Conservation (phyloP, 2,113 vertebrate genomes). For the Eptesicus fuscus region DNA sequence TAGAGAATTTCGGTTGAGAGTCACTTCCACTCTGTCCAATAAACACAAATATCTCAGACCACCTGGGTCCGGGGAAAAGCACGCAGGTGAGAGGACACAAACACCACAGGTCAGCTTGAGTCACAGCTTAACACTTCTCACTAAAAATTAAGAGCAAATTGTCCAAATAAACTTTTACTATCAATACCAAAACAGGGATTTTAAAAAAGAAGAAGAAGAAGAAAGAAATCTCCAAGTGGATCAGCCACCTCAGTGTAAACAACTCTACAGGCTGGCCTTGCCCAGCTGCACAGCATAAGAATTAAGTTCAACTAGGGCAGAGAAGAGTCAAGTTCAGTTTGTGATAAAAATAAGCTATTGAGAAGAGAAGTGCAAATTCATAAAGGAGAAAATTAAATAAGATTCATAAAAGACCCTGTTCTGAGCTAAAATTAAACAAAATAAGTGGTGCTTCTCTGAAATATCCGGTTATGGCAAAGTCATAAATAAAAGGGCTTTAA, state of each 20-base stretch:
- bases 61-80: background rate
- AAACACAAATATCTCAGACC: background rate
- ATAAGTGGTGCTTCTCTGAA: background rate
- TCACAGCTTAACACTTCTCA: background rate
- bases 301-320: background rate
- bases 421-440: background rate
- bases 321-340: background rate
- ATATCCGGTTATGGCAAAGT: background rate
- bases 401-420: background rate
- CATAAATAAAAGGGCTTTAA: constrained; percentile 13
- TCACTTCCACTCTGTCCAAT: constrained; percentile 39
- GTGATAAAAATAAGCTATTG: background rate
- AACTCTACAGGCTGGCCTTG: background rate
- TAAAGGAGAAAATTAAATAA: constrained; percentile 6
- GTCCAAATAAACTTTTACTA: background rate
- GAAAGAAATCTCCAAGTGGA: background rate
- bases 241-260: background rate
- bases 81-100: background rate
- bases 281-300: background rate
- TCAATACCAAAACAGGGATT: background rate
- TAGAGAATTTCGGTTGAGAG: constrained; percentile 49
- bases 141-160: background rate
- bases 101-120: background rate
- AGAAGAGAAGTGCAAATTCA: background rate
- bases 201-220: background rate